Evolutionary conservation across 2,797 vertebrate genomes (phyloP), one percentile per base, ranked within the genome.

Genomic region (Siniperca undulata): DNA sequence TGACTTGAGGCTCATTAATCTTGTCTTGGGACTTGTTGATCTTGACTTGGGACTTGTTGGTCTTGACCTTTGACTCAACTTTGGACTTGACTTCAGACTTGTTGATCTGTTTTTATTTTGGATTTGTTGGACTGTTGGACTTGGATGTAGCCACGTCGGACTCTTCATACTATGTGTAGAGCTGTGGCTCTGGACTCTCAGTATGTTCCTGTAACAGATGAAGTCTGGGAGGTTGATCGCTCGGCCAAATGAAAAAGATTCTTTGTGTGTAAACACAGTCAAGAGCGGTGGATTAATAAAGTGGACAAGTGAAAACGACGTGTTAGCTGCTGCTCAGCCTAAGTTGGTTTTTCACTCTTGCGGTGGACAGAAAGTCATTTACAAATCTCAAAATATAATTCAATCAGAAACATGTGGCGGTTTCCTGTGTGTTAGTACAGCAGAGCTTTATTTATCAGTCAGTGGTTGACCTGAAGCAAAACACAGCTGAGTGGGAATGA

Each of bases 201-300:
- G 42, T 58, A 38, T 73, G 75, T 73, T 79, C 38, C 44, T 66
- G 75, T 80, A 50, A 78, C 64, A 71, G 71, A 83, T 83, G 71
- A 68, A 83, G 76, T 68, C 78, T 27, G 48, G 42, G 78, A 74
- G 82, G 77, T 82, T 74, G 82, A 90, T 88, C 4, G 27, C 72
- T 80, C 0, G 34, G 78, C 68, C 80, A 66, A 83, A 86, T 83
- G 68, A 88, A 85, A 81, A 69, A 70, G 62, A 74, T 61, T 78
- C 60, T 69, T 7, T 55, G 64, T 50, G 52, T 78, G 72, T 82
- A 69, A 86, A 88, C 81, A 30, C 69, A 69, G 82, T 74, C 85
- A 64, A 61, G 4, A 86, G 80, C 27, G 0, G 11, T 38, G 52
- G 84, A 89, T 90, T 86, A 82, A 89, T 85, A 78, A 38, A 24